phyloP scores from a whole-genome alignment of 1,140 invertebrate species.

The Palaemon carinicauda region DNA sequence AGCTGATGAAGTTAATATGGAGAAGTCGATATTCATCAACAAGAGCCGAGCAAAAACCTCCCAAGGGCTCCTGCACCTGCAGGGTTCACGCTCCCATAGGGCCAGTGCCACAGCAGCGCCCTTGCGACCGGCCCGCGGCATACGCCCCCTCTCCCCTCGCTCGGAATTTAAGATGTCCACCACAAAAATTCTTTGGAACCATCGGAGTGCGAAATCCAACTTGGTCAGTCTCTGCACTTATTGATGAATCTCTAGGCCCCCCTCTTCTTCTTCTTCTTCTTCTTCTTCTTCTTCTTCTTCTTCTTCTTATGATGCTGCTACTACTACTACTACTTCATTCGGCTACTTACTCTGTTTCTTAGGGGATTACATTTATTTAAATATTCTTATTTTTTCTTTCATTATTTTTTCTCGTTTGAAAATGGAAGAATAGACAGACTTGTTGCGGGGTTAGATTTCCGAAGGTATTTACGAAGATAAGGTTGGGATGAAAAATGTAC shows the following conservation, averaged over 20 bases:
- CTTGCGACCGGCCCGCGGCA: not conserved
- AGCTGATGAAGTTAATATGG: conserved; percentile 10
- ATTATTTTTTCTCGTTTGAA: too few relatives aligned
- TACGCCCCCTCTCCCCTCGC: not conserved
- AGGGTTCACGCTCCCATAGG: not conserved
- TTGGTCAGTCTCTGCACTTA: conserved; percentile 6
- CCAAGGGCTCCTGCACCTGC: not conserved
- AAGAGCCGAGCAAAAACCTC: not conserved
- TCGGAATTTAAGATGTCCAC: conserved; percentile 8
- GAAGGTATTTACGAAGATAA: not conserved
- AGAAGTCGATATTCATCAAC: conserved; percentile 10
- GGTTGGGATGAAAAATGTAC: not conserved
- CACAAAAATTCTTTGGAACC: conserved; percentile 7
- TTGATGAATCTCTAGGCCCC: not conserved
- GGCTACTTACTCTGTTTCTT: too few relatives aligned
- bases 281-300: not conserved
- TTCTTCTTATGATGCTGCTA: not conserved
- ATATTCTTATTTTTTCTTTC: not conserved
- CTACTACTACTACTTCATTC: not conserved
- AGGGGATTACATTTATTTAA: not conserved
- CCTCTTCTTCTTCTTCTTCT: not conserved
- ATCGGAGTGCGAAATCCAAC: conserved; percentile 1
- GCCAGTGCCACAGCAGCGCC: not conserved
- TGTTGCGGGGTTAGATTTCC: too few relatives aligned
- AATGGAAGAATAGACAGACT: too few relatives aligned